Percentiles rank a stretch among this genome's conserved stretches.
phyloP scores from a whole-genome alignment of 2,797 vertebrate species.

The Diceros bicornis region DNA sequence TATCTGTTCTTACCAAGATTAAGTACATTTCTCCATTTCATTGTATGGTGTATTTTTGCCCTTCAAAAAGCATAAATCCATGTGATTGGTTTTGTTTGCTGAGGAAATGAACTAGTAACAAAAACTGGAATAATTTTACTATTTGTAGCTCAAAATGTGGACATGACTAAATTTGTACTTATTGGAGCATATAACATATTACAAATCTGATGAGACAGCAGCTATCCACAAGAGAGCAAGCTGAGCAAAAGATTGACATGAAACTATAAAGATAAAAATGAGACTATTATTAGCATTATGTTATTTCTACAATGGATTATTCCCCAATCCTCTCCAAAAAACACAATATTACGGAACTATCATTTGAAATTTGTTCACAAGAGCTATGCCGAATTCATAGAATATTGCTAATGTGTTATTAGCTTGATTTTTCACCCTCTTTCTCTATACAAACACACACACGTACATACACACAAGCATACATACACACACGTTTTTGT shows the following conservation, averaged over 20 bases:
- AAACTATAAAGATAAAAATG: conserved; percentile 72
- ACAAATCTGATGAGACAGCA: conserved; percentile 58
- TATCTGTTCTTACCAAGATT: background rate
- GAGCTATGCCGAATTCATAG: background rate
- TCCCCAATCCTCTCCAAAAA: background rate
- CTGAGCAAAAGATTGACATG: conserved; percentile 68
- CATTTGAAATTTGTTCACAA: conserved; percentile 38
- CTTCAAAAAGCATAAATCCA: background rate
- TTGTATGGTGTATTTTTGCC: background rate
- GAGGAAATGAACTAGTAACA: background rate
- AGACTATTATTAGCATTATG: conserved; percentile 47
- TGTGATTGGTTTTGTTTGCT: conserved; percentile 37
- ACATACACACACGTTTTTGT: background rate
- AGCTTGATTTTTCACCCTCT: background rate
- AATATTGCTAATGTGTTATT: background rate
- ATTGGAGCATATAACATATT: background rate
- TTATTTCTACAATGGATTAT: conserved; percentile 65
- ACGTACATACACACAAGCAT: background rate
- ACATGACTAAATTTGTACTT: conserved; percentile 9
- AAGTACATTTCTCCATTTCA: background rate
- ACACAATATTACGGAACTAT: background rate
- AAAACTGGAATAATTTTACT: conserved; percentile 43
- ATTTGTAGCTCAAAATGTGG: conserved; percentile 65
- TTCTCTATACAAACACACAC: background rate
- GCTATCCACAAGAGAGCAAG: conserved; percentile 13